phyloP scores from a whole-genome alignment of 1,140 invertebrate species.

The Euwallacea similis region DNA sequence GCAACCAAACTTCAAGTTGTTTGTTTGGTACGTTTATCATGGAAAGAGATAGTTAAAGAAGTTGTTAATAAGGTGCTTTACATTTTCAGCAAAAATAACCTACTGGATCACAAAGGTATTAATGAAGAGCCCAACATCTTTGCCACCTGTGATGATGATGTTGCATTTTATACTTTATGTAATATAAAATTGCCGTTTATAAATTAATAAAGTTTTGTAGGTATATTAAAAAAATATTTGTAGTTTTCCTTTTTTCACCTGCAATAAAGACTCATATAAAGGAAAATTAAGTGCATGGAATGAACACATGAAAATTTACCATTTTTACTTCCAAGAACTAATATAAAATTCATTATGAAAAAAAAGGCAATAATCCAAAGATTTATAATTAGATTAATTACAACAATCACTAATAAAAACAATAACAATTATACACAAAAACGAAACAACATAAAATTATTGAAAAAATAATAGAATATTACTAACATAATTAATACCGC shows the following conservation, averaged over 20 bases:
- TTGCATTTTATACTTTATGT: conserved; percentile 37
- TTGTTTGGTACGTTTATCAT: conserved; percentile 37
- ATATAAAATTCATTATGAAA: neutral
- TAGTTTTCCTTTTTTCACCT: too few species aligned
- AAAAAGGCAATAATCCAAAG: neutral
- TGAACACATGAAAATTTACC: too few species aligned
- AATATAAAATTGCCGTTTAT: neutral
- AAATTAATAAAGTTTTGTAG: conserved; percentile 1
- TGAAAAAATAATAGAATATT: too few species aligned
- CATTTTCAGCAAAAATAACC: conserved; percentile 7
- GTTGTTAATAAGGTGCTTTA: too few species aligned
- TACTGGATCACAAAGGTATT: neutral
- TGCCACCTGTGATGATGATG: conserved; percentile 36
- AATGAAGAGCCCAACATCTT: conserved; percentile 15
- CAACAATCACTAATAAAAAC: neutral
- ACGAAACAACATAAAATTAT: too few species aligned
- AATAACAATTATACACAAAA: too few species aligned
- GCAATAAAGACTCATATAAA: too few species aligned
- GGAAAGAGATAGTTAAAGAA: too few species aligned
- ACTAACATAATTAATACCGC: too few species aligned
- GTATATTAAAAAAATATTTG: too few species aligned
- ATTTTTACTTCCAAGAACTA: neutral
- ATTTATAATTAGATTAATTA: neutral
- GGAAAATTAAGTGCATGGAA: too few species aligned
- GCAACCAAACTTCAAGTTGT: conserved; percentile 38